These are phyloP conservation scores for Boleophthalmus pectinirostris DNA, from an alignment of 2,113 vertebrate genomes.

Conservation along the genomic window DNA sequence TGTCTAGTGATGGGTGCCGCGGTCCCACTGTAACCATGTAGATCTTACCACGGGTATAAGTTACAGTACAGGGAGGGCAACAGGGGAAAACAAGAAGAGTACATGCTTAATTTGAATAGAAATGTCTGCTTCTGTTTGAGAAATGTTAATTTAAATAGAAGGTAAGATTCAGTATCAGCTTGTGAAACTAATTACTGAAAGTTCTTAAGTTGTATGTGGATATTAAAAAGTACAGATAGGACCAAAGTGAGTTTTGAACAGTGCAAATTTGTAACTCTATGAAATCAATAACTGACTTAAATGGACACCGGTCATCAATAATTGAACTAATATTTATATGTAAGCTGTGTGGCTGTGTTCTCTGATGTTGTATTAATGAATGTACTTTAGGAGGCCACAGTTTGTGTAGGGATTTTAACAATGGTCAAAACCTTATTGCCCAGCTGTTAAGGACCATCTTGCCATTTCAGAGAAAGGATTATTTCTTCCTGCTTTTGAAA, in stretches of 20 bases:
- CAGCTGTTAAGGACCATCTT: conserved; percentile 61
- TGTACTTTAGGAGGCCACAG: neutral
- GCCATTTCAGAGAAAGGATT: conserved; percentile 52
- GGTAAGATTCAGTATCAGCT: neutral
- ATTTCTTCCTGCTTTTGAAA: conserved; percentile 54
- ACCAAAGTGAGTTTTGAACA: neutral
- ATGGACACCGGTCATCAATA: neutral
- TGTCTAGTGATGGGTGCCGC: conserved; percentile 68
- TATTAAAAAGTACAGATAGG: neutral
- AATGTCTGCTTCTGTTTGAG: conserved; percentile 24
- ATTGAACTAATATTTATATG: neutral
- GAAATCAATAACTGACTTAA: neutral
- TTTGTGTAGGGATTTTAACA: conserved; percentile 18
- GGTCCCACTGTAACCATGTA: conserved; percentile 62
- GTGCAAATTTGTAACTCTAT: neutral
- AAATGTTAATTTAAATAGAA: neutral
- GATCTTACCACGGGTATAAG: conserved; percentile 79
- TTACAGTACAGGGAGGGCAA: conserved; percentile 60
- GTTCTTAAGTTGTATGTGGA: neutral
- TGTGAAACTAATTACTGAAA: neutral
- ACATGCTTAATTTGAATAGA: conserved; percentile 34
- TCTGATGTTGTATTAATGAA: neutral
- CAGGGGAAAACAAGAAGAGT: conserved; percentile 40
- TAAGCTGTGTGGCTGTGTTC: neutral
- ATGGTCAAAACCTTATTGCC: conserved; percentile 37